Conservation (phyloP, 2,797 vertebrate species). For the Scomberomorus guttatus region DNA sequence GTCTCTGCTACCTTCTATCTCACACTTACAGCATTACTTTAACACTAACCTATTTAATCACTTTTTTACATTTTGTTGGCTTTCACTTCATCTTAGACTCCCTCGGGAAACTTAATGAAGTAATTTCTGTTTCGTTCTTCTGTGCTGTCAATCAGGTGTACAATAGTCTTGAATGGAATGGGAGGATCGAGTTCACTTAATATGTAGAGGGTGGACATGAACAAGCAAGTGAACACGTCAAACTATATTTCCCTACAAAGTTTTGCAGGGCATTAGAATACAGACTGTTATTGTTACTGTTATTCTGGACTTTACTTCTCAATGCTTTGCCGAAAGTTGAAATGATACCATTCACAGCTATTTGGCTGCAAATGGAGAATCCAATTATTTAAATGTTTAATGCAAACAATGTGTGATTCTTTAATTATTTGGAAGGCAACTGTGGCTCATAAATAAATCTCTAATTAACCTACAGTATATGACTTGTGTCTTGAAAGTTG, state of each 20-base stretch:
- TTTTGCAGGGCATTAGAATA: not conserved
- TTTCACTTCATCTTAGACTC: not conserved
- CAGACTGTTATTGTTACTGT: too few relatives aligned
- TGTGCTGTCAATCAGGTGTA: constrained; percentile 12
- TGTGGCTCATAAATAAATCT: not conserved
- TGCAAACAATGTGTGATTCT: not conserved
- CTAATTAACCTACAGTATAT: not conserved
- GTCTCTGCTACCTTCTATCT: too few relatives aligned
- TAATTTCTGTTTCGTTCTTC: not conserved
- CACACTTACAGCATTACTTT: too few relatives aligned
- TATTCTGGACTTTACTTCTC: not conserved
- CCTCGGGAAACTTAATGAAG: constrained; percentile 6
- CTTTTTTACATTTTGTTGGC: not conserved
- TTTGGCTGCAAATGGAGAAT: not conserved
- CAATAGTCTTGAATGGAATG: not conserved
- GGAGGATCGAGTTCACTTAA: not conserved
- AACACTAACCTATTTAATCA: not conserved
- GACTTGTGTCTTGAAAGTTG: not conserved
- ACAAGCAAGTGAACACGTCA: not conserved
- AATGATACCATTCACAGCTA: not conserved
- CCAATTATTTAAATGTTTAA: constrained; percentile 9
- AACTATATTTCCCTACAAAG: not conserved
- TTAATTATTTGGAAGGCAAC: constrained; percentile 8
- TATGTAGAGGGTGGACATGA: not conserved
- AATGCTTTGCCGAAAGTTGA: not conserved